These are phyloP conservation scores for Scaptodrosophila lebanonensis DNA, from an alignment of 1,140 invertebrate genomes.

Conservation along the genomic window DNA sequence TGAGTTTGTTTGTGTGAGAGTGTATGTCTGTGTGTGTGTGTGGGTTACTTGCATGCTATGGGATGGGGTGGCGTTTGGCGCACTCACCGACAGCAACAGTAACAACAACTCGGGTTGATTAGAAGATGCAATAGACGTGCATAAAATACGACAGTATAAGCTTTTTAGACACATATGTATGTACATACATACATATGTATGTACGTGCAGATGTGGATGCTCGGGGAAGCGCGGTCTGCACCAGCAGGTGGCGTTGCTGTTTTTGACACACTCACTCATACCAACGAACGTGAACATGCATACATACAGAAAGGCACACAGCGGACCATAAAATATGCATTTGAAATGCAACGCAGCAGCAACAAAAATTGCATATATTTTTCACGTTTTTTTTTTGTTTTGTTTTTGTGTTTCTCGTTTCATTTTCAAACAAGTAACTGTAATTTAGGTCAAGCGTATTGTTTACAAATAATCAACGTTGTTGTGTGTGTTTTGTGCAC, in stretches of 20 bases:
- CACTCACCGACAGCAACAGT: conserved; percentile 5
- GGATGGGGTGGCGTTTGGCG: no score
- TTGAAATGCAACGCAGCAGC: conserved; percentile 46
- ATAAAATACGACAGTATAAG: no score
- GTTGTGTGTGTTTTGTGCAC: conserved; percentile 14
- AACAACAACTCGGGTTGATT: conserved; percentile 15
- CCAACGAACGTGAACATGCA: background rate
- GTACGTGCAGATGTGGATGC: no score
- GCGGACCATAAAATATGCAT: conserved; percentile 53
- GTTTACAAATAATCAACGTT: conserved; percentile 76
- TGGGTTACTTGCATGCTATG: background rate
- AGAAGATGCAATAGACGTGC: conserved; percentile 50
- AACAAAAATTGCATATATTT: conserved; percentile 27
- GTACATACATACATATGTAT: no score
- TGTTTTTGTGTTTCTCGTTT: conserved; percentile 39
- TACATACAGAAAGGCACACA: background rate
- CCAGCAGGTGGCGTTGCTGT: conserved; percentile 40
- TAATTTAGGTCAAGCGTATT: conserved; percentile 77
- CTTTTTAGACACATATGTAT: no score
- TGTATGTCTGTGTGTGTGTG: conserved; percentile 12
- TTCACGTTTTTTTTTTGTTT: background rate
- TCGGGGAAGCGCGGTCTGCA: conserved; percentile 19
- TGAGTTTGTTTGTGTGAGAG: background rate
- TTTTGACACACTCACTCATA: background rate
- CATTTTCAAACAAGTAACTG: conserved; percentile 68